Percentiles rank a stretch among this genome's conserved stretches.
phyloP scores from a whole-genome alignment of 2,888 invertebrate genomes.

The Lepetodrilus schrolli region DNA sequence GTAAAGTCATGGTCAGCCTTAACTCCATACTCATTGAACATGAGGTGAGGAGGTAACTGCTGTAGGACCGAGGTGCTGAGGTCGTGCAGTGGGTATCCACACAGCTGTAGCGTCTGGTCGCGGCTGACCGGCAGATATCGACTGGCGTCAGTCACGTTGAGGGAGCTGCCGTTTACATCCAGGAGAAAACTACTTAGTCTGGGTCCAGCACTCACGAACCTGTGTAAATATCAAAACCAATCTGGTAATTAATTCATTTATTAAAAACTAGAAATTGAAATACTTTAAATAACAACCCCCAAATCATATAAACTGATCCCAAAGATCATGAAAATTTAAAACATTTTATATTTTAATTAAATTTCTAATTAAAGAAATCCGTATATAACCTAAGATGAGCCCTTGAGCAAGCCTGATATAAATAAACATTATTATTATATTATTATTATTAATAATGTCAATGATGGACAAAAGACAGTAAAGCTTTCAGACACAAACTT shows the following conservation, averaged over 20 bases:
- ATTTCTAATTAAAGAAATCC: too few species aligned
- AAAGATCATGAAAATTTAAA: too few species aligned
- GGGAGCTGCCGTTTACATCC: slow-evolving; percentile 65
- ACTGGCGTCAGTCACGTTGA: slow-evolving; percentile 56
- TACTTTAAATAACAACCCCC: background rate
- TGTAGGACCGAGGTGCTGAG: slow-evolving; percentile 52
- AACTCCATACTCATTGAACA: slow-evolving; percentile 80
- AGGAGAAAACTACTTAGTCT: slow-evolving; percentile 78
- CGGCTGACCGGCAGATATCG: slow-evolving; percentile 60
- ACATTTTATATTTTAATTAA: too few species aligned
- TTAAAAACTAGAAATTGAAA: background rate
- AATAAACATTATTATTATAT: too few species aligned
- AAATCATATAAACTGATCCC: too few species aligned
- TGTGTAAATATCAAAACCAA: slow-evolving; percentile 52
- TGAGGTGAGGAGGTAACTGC: slow-evolving; percentile 78
- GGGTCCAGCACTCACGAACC: slow-evolving; percentile 79
- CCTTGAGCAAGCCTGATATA: too few species aligned
- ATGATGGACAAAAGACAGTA: too few species aligned
- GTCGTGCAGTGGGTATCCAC: slow-evolving; percentile 71
- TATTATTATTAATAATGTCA: too few species aligned
- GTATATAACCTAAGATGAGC: too few species aligned
- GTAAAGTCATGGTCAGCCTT: slow-evolving; percentile 74
- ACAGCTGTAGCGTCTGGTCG: slow-evolving; percentile 67
- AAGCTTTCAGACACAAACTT: too few species aligned
- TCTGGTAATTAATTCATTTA: too few species aligned